phyloP scores from a whole-genome alignment of 92 coral and sea anemone species.

The Micromussa lordhowensis region DNA sequence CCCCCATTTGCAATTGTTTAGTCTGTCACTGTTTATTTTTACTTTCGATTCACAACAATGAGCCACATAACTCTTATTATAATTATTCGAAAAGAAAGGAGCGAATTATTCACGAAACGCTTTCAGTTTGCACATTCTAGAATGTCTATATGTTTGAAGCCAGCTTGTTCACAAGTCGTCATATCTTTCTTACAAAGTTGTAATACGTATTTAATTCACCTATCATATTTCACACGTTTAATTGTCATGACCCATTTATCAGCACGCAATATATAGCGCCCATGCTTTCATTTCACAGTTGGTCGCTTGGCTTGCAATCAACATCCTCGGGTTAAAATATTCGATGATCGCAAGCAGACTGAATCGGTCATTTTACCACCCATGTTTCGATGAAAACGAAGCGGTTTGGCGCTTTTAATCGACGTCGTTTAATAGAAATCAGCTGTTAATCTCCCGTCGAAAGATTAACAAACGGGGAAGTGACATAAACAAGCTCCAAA shows the following conservation, averaged over 20 bases:
- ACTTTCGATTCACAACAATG: conserved; percentile 7
- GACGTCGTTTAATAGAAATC: not conserved
- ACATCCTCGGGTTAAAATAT: not conserved
- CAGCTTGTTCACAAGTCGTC: no score
- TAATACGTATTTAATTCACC: not conserved
- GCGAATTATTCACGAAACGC: not conserved
- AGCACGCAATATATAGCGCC: not conserved
- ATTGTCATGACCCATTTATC: conserved; percentile 13
- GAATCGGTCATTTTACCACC: not conserved
- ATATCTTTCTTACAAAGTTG: no score
- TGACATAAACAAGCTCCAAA: conserved; percentile 7
- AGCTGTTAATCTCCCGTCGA: not conserved
- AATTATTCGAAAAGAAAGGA: not conserved
- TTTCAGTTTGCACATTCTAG: not conserved
- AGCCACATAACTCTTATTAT: conserved; percentile 18
- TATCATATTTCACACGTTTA: not conserved
- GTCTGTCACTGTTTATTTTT: not conserved
- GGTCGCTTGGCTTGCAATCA: conserved; percentile 28
- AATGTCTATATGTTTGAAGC: not conserved
- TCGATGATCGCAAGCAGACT: not conserved
- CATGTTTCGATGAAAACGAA: not conserved
- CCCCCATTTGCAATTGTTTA: not conserved
- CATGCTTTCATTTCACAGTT: not conserved
- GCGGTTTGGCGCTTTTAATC: not conserved
- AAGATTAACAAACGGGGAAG: not conserved